Conservation (phyloP, 2,113 vertebrate species). For the Sapajus apella region DNA sequence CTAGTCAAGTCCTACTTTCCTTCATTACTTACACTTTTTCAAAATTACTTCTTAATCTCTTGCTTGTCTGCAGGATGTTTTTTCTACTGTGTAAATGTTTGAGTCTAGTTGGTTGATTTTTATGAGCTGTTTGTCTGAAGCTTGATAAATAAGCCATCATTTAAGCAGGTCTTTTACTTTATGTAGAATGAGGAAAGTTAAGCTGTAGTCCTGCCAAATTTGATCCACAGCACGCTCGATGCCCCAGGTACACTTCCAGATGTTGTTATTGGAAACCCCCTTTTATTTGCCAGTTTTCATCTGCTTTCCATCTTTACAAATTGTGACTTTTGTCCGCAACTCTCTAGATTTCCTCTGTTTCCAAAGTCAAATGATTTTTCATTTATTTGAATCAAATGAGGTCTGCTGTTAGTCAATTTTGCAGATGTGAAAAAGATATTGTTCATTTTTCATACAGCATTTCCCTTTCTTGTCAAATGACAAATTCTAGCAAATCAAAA, state of each 20-base stretch:
- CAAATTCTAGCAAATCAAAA: not conserved
- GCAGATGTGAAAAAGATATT: conserved; percentile 22
- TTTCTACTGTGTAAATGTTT: not conserved
- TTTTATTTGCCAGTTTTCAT: not conserved
- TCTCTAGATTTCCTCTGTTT: not conserved
- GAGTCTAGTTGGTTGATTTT: not conserved
- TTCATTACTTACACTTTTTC: not conserved
- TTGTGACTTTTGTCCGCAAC: not conserved
- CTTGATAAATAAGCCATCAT: not conserved
- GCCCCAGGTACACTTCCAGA: accelerated
- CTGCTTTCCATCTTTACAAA: not conserved
- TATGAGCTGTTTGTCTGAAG: conserved; percentile 11
- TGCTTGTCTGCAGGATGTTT: not conserved
- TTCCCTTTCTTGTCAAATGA: not conserved
- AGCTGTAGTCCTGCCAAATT: accelerated
- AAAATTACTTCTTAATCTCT: not conserved
- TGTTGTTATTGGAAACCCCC: not conserved
- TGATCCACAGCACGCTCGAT: accelerated
- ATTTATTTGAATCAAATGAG: not conserved
- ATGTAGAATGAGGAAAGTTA: accelerated
- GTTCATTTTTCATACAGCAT: not conserved
- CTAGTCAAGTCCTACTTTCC: not conserved
- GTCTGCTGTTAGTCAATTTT: not conserved
- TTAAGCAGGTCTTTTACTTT: not conserved
- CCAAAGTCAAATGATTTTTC: conserved; percentile 18